phyloP scores from a whole-genome alignment of 2,797 vertebrate species.

The Acrocephalus scirpaceus region DNA sequence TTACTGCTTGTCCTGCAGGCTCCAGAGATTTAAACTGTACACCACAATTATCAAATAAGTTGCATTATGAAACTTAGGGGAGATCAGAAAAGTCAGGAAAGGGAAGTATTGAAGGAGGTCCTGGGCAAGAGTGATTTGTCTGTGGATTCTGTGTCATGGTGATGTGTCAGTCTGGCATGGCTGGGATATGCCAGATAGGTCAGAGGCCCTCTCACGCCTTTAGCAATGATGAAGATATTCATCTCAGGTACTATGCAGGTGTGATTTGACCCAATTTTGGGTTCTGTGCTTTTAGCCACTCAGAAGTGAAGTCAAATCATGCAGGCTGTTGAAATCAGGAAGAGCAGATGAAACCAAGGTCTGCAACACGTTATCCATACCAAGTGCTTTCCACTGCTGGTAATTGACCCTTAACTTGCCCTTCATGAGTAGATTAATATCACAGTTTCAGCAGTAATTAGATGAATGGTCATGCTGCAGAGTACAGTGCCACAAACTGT shows the following conservation, averaged over 20 bases:
- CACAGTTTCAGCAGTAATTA: neutral
- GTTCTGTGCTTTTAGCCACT: neutral
- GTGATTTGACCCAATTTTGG: neutral
- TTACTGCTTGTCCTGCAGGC: neutral
- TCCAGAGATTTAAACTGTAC: neutral
- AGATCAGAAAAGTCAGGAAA: neutral
- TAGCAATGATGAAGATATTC: neutral
- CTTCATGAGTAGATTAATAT: conserved; percentile 6
- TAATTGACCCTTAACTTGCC: neutral
- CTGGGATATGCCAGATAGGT: neutral
- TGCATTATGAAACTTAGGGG: neutral
- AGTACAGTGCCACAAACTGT: neutral
- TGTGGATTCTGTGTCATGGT: accelerated
- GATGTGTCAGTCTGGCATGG: neutral
- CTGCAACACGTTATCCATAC: neutral
- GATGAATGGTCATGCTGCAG: neutral
- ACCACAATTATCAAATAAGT: neutral
- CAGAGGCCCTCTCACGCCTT: neutral
- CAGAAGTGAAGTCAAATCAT: neutral
- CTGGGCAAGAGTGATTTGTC: neutral
- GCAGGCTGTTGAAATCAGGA: neutral
- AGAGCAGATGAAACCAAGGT: neutral
- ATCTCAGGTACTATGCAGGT: neutral
- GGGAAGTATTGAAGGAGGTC: neutral
- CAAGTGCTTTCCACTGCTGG: neutral